Base-by-base conservation (phyloP, 2,797 vertebrate species). In the Antennarius maculatus region DNA sequence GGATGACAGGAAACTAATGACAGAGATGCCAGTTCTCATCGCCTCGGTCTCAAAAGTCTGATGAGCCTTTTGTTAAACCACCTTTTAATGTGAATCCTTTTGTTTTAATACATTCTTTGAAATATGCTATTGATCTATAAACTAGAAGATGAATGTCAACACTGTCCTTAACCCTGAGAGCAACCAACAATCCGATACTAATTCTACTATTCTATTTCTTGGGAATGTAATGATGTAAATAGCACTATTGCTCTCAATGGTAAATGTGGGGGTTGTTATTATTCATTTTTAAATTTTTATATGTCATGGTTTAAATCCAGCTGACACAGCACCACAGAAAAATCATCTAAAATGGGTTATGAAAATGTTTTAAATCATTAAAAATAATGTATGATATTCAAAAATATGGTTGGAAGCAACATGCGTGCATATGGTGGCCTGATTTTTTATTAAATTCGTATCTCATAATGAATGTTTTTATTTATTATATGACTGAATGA, bases 1-100 rank as follows among this genome's bases (percentile, higher is more conserved):
- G 58, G 63, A 57, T 64, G 67, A 80, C 56, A 71, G 74, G 55
- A 75, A 82, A 34, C 47, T 54, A 34, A 61, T 77, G 53, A 54
- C 59, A 66, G 46, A 58, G 37, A 16, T 13, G 6, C 1, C 1
- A 53, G 51, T 17, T 27, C 55, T 48, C 52, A 23, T 13, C 4
- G 70, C 9, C 29, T 56, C 59, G 0, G 51, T 58, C 31, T 69
- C 11, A 61, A 45, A 23, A n/a, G n/a, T 58, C 34, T 23, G 47
- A 18, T 11, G 1, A n/a, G 10, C 37, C 37, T 47, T 34, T 18
- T 65, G 10, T 51, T 45, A 50, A 49, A 61, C 31, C 9, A 43
- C 11, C 18, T 65, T 65, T 14, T 23, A 50, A 31, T 48, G 17
- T 17, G 29, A 18, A 46, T 18, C n/a, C 6, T 43, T 43, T 43